phyloP scores from a whole-genome alignment of 2,797 vertebrate genomes.

The Sebastes ruberrimus region DNA sequence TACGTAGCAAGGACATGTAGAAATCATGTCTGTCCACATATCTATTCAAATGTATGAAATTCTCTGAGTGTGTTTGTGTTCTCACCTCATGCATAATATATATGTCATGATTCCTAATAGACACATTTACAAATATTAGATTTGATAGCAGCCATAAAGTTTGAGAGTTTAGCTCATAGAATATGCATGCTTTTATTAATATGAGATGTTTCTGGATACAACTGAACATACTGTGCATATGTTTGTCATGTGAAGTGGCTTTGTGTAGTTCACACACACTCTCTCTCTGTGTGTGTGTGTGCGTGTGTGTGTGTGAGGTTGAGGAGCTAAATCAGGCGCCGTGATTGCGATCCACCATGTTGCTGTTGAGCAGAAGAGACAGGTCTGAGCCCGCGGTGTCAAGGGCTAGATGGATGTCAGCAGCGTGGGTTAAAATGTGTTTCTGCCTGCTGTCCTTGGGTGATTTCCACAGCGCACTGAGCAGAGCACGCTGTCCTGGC shows the following conservation, averaged over 20 bases:
- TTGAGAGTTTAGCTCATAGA: background rate
- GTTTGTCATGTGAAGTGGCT: background rate
- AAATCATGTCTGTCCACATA: background rate
- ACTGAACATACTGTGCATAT: background rate
- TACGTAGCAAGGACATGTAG: background rate
- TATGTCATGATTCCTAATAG: background rate
- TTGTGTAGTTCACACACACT: background rate
- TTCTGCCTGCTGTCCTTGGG: slow-evolving; percentile 67
- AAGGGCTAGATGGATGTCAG: slow-evolving; percentile 71
- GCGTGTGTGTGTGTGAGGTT: background rate
- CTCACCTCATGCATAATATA: background rate
- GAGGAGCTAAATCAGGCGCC: slow-evolving; percentile 30
- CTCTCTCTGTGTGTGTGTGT: background rate
- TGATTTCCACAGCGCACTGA: slow-evolving; percentile 65
- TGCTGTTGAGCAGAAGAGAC: slow-evolving; percentile 72
- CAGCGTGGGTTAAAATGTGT: slow-evolving; percentile 71
- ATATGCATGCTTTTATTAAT: background rate
- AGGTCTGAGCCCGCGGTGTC: slow-evolving; percentile 68
- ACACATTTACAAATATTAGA: background rate
- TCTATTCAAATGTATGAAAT: background rate
- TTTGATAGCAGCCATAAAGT: background rate
- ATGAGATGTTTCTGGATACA: background rate
- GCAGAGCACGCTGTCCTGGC: slow-evolving; percentile 62
- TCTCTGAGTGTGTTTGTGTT: background rate
- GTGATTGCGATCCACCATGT: slow-evolving; percentile 59